Base-by-base conservation (phyloP, 2,797 vertebrate genomes). In the Chrysocyon brachyurus region DNA sequence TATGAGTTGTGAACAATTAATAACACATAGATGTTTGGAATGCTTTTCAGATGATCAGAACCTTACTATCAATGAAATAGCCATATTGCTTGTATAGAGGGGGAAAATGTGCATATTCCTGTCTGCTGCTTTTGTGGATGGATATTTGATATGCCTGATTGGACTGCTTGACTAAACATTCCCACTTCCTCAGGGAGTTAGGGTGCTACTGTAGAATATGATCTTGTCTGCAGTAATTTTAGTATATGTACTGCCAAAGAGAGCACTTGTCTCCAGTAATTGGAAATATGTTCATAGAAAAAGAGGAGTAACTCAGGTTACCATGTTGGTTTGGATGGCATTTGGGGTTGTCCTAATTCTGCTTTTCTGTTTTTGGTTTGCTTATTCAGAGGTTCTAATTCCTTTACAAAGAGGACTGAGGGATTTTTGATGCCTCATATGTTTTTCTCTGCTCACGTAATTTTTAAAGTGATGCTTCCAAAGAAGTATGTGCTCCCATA, bases 291-390 rank as follows among this genome's bases (percentile, higher is more conserved):
- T 57, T 19, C 5, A 5, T 49, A 63, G 84, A 85, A 33, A 87
- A 90, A 63, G 72, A 91, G 75, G 31, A 92, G n/a, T 28, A 59
- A 68, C 54, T 52, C 6, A 1, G 5, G n/a, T 66, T 46, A 86
- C 26, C 31, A 2, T 36, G 54, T 90, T 63, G 88, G 14, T 90
- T 93, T 79, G 81, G 33, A n/a, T 77, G 36, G 59, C 64, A 54
- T 75, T 52, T 57, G 54, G 28, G 22, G 7, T 68, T 64, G 49
- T 75, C 40, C 40, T 75, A 61, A n/a, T 95, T 87, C 46, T 90
- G 66, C 70, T 72, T 86, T 92, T 88, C 92, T 97, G 70, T 3
- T 57, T 90, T 86, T 83, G 31, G n/a, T 84, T 97, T 95, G 46
- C 54, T 97, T 78, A 22, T 85, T 95, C 31, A 59, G 87, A 88